Evolutionary conservation across 2,888 invertebrate genomes (phyloP).

Genomic region (Tanytarsus gracilentus): DNA sequence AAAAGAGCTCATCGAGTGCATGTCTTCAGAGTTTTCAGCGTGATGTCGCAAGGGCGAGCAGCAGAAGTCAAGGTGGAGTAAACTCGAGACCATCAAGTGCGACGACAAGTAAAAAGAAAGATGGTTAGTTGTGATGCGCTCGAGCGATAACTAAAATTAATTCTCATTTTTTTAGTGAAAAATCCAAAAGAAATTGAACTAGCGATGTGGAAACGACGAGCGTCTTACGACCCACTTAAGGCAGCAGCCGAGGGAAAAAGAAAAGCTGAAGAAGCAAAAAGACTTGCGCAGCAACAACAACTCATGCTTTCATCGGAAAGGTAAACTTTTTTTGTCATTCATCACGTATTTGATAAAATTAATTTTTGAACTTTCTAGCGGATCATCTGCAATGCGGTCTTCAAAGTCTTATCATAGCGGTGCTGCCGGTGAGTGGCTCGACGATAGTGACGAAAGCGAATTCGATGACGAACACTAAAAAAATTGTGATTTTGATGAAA

Average conservation of each 20-base stretch:
- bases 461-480: conserved; percentile 20
- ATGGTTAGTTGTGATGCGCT: not conserved
- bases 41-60: conserved; percentile 40
- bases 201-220: conserved; percentile 92
- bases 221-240: conserved; percentile 89
- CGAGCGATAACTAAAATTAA: not conserved
- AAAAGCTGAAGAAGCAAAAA: conserved; percentile 50
- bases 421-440: conserved; percentile 5
- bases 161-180: conserved; percentile 43
- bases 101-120: conserved; percentile 10
- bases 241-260: conserved; percentile 81
- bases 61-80: conserved; percentile 40
- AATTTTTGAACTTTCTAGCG: not conserved
- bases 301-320: conserved; percentile 26
- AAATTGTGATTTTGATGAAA: conserved; percentile 13
- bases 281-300: conserved; percentile 36
- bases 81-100: conserved; percentile 30
- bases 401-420: conserved; percentile 23
- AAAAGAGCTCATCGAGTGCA: conserved; percentile 42
- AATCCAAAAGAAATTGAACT: conserved; percentile 70
- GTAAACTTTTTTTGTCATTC: not conserved
- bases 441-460: conserved; percentile 14
- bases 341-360: not conserved
- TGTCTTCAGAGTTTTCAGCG: conserved; percentile 39
- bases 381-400: conserved; percentile 13